Base-by-base conservation (phyloP, 1,140 invertebrate genomes). In the Drosophila grimshawi region DNA sequence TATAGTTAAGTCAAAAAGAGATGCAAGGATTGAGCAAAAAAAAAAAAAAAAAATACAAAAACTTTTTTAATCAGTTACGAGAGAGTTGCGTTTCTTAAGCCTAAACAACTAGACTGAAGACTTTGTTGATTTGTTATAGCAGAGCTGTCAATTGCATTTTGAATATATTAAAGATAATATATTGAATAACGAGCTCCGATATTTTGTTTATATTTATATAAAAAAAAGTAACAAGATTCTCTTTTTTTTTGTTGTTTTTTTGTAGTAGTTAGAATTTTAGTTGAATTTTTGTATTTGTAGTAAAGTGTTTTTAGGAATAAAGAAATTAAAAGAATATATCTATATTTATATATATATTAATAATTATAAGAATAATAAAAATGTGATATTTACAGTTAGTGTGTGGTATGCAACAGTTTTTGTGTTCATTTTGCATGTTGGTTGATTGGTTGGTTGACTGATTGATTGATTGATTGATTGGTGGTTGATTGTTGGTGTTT, bases 311-410 rank as follows among this genome's bases (percentile, higher is more conserved):
- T 62, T 37, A 59, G 30, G 49, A 79, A 67, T 62, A 32, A 62
- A n/a, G 8, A 82, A 71, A 46, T 78, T 74, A 74, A 71, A 56
- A 67, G 19, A 59, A 45, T 53, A 41, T 57, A 1, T 19, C 19
- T 19, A 37, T 62, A 45, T 76, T 55, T 64, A 37, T 49, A 76
- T 72, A 56, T 45, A 53, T 51, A 60, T 60, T 56, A 66, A 57
- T 66, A 82, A 70, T 62, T 57, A 79, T 72, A 77, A 68, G 69
- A 70, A 78, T 78, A 76, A 71, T 68, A 81, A 65, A 69, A 67
- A 79, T 37, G 78, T 89, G 89, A 91, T 91, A 91, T 91, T 91
- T 91, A 91, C 89, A 91, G 89, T 91, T 91, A 91, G 85, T 89
- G 73, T 83, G 78, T 89, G 62, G 78, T 86, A 81, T 88, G 76